These are phyloP conservation scores for Passer montanus DNA, from an alignment of 2,113 vertebrate species.

Conservation along the genomic window DNA sequence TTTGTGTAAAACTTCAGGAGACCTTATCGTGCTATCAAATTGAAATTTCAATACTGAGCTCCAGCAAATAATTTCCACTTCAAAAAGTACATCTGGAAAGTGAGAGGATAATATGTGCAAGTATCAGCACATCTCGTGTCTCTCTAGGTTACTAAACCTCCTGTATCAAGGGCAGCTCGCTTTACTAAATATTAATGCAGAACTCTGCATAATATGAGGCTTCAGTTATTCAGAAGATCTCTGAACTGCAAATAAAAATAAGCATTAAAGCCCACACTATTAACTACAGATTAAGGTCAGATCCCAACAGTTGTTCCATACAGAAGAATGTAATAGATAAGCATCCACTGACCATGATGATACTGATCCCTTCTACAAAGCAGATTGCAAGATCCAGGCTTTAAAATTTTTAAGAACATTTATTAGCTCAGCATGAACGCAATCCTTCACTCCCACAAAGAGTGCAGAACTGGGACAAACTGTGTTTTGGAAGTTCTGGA, in stretches of 20 bases:
- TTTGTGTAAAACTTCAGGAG: neutral
- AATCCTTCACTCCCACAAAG: neutral
- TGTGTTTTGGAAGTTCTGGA: neutral
- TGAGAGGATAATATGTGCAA: neutral
- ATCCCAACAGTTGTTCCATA: neutral
- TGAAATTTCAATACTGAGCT: neutral
- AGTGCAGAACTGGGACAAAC: neutral
- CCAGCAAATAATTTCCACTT: neutral
- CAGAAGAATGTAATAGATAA: neutral
- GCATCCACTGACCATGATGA: fast-evolving
- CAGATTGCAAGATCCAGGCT: neutral
- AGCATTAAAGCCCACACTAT: conserved; percentile 1
- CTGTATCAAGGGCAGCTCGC: neutral
- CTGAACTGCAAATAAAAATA: conserved; percentile 18
- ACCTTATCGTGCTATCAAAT: neutral
- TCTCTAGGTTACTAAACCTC: neutral
- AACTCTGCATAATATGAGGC: neutral
- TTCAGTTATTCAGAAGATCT: neutral
- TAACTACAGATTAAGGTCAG: conserved; percentile 47
- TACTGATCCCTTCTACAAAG: neutral
- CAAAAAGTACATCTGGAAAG: neutral
- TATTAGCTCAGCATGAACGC: neutral
- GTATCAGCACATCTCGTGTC: neutral
- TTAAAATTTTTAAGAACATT: neutral
- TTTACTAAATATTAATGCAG: neutral